phyloP scores from a whole-genome alignment of 2,113 vertebrate species.

The Centropus bengalensis region DNA sequence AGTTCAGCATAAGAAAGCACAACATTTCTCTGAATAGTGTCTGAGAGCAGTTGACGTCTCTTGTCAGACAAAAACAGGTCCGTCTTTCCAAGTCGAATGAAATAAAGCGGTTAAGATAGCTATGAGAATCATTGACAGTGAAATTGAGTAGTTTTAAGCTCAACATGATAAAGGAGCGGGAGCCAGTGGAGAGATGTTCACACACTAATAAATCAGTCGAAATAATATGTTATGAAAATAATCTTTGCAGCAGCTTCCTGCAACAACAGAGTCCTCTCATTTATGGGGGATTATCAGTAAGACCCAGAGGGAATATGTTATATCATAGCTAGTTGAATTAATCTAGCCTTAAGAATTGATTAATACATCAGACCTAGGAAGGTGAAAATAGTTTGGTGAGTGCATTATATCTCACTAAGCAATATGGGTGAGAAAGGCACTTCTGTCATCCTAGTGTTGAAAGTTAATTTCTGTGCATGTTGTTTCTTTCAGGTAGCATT shows the following conservation, averaged over 20 bases:
- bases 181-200: not conserved
- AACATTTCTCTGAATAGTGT: not conserved
- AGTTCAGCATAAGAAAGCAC: not conserved
- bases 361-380: not conserved
- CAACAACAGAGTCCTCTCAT: not conserved
- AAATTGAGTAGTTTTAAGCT: not conserved
- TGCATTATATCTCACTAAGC: not conserved
- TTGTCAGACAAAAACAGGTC: not conserved
- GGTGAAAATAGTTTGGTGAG: not conserved
- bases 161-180: accelerated
- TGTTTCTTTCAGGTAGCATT: not conserved
- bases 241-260: not conserved
- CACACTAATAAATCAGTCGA: not conserved
- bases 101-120: not conserved
- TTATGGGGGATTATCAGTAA: not conserved
- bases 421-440: not conserved
- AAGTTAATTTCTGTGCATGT: not conserved
- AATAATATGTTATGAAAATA: not conserved
- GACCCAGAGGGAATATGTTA: not conserved
- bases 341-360: not conserved
- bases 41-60: not conserved
- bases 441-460: not conserved
- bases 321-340: not conserved
- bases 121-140: not conserved
- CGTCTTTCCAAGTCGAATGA: not conserved